Percentiles rank a stretch among this genome's conserved stretches.
Conservation (phyloP, 2,888 invertebrate genomes). For the Tenthredo amoena region DNA sequence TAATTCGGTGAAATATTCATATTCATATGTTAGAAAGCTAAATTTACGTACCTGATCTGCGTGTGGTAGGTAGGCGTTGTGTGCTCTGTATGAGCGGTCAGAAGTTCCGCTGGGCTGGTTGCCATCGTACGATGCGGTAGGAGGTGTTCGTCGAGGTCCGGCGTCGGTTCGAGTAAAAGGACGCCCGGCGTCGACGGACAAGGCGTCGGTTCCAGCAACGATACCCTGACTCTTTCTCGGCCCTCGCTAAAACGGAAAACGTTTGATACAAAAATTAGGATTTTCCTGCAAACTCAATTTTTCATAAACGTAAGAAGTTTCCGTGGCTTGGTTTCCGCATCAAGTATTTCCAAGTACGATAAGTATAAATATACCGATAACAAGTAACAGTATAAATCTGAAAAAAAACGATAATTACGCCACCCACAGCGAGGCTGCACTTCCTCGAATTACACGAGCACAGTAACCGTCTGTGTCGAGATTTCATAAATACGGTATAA, state of each 20-base stretch:
- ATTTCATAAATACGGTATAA: background rate
- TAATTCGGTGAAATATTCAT: background rate
- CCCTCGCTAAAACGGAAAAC: conserved; percentile 71
- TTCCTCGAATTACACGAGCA: background rate
- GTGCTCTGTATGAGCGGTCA: conserved; percentile 76
- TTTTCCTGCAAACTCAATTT: background rate
- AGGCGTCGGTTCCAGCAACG: conserved; percentile 74
- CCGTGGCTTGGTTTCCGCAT: background rate
- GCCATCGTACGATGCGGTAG: conserved; percentile 67
- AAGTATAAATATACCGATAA: background rate
- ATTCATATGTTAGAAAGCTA: no score
- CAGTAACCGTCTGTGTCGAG: background rate
- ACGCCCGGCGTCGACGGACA: conserved; percentile 76
- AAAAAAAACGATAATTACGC: no score
- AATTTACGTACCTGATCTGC: conserved; percentile 72
- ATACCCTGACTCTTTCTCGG: conserved; percentile 76
- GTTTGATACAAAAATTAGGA: conserved; percentile 33
- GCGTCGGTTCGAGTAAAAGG: conserved; percentile 73
- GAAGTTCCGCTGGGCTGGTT: conserved; percentile 73
- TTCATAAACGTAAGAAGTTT: background rate
- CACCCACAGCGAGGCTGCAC: background rate
- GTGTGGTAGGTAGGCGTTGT: conserved; percentile 75
- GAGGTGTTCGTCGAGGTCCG: conserved; percentile 64
- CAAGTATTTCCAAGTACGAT: background rate
- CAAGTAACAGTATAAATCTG: background rate